Conservation (phyloP, 2,888 invertebrate genomes). For the Alviniconcha strummeri region DNA sequence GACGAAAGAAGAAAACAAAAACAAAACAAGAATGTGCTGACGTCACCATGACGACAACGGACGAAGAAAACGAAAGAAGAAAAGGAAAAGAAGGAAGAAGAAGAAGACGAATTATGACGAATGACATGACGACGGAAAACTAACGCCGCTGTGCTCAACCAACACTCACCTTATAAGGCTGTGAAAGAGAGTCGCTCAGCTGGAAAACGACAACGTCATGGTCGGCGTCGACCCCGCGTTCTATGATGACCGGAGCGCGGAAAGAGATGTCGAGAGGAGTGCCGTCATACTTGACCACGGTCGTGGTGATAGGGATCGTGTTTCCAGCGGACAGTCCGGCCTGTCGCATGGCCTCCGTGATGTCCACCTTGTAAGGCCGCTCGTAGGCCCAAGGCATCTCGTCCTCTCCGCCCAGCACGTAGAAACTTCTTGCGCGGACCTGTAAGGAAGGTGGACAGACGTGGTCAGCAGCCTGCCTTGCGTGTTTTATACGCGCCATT, state of each 20-base stretch:
- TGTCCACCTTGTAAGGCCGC: slow-evolving; percentile 43
- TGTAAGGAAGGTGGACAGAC: neutral
- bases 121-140: too few species aligned
- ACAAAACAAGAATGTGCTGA: neutral
- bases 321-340: slow-evolving; percentile 28
- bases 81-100: neutral
- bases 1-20: neutral
- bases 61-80: neutral
- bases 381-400: slow-evolving; percentile 52
- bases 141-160: too few species aligned
- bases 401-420: slow-evolving; percentile 42
- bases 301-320: slow-evolving; percentile 34
- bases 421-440: slow-evolving; percentile 34
- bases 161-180: slow-evolving; percentile 38
- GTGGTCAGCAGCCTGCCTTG: neutral
- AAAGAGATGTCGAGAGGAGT: slow-evolving; percentile 25
- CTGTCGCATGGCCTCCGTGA: slow-evolving; percentile 37
- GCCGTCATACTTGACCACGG: slow-evolving; percentile 38
- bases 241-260: slow-evolving; percentile 34
- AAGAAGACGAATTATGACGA: too few species aligned
- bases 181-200: neutral
- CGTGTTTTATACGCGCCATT: neutral
- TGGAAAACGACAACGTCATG: slow-evolving; percentile 34
- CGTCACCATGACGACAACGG: neutral
- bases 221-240: slow-evolving; percentile 35